These are phyloP conservation scores for Mirounga angustirostris DNA, from an alignment of 2,113 vertebrate genomes.

Conservation along the genomic window DNA sequence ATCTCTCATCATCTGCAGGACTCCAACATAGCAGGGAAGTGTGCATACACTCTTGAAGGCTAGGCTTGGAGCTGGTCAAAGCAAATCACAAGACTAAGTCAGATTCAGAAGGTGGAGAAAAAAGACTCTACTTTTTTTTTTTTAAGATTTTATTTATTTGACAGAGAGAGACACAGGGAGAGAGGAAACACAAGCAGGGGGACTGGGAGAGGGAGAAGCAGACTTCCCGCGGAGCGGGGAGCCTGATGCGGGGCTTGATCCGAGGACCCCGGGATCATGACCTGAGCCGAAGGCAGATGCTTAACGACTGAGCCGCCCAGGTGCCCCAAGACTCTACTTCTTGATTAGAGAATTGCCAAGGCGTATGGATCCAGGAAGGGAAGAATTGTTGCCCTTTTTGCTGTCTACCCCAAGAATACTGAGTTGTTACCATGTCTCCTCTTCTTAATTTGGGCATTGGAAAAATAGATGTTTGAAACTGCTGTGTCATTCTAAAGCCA, in stretches of 20 bases:
- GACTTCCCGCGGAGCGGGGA: too few relatives aligned
- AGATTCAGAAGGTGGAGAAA: background rate
- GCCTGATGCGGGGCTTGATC: too few relatives aligned
- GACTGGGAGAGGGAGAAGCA: too few relatives aligned
- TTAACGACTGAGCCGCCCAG: too few relatives aligned
- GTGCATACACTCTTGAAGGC: background rate
- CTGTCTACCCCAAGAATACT: conserved; percentile 1
- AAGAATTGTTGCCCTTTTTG: conserved; percentile 1
- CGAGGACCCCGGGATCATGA: too few relatives aligned
- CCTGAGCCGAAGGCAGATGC: too few relatives aligned
- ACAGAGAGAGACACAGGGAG: too few relatives aligned
- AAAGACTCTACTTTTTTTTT: background rate
- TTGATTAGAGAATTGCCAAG: background rate
- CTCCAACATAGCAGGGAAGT: background rate
- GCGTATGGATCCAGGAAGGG: background rate
- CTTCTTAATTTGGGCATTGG: conserved; percentile 27
- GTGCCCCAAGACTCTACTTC: background rate
- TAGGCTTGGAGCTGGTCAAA: conserved; percentile 4
- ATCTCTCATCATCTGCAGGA: background rate
- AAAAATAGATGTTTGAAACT: conserved; percentile 38
- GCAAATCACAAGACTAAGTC: conserved; percentile 29
- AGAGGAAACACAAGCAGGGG: too few relatives aligned
- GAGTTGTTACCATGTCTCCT: background rate
- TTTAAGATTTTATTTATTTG: too few relatives aligned
- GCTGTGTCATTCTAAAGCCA: background rate